Base-by-base conservation (phyloP, 2,113 vertebrate species). In the Lepisosteus osseus region DNA sequence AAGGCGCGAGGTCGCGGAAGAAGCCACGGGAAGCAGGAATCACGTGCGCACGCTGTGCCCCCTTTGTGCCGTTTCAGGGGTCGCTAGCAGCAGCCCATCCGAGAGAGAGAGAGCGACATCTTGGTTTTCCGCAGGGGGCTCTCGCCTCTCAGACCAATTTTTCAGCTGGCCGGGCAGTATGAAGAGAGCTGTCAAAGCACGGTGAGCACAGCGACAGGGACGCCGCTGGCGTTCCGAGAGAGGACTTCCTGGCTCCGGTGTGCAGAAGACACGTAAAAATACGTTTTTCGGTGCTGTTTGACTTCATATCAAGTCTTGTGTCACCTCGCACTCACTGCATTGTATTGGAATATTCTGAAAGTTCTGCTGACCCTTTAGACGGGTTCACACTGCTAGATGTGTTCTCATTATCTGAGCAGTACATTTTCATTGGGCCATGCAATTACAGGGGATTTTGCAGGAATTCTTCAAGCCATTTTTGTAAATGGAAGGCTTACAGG, bases 111-210 rank as follows among this genome's bases (percentile, higher is more conserved):
- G 29, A 29, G 75, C 72, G 71, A 79, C 80, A 81, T 85, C 80
- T 84, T 87, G 83, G 86, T 51, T 88, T 89, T 85, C 69, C 83
- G 74, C 81, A 70, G 77, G 55, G 77, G 78, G 78, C 17, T 74
- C 79, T 78, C 59, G 65, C 29, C 17, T 79, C 83, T 78, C 78
- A 71, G 44, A 76, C 77, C 78, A 77, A 90, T 90, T 90, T 88
- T 87, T 88, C 89, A 90, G 89, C 84, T 88, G 88, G 88, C 83
- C 87, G 87, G 87, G 88, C 83, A 85, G 78, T 78, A 80, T 90
- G 86, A 91, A 90, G 90, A 77, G 85, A 71, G 74, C 76, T 84
- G 88, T 75, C 86, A 84, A 86, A 77, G 75, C 71, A 72, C 71
- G 57, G 68, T 75, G 61, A n/a, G 70, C 78, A 83, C 82, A 89